These are phyloP conservation scores for Ceratina japonica DNA, from an alignment of 1,140 invertebrate species.

Conservation along the genomic window DNA sequence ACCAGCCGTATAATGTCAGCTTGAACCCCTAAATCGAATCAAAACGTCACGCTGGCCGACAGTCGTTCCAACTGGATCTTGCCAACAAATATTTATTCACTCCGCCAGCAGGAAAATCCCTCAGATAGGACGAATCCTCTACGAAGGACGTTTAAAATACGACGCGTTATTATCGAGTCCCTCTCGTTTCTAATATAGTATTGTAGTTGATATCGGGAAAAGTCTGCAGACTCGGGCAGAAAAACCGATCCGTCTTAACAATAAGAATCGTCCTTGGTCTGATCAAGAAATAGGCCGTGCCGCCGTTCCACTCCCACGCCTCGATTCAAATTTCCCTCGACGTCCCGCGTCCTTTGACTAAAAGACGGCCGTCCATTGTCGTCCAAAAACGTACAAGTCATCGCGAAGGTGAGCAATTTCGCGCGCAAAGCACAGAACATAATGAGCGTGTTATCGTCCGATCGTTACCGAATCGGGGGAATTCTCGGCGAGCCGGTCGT, in stretches of 20 bases:
- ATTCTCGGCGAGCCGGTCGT: slow-evolving; percentile 28
- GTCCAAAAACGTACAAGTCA: not conserved
- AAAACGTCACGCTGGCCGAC: slow-evolving; percentile 54
- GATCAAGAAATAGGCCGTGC: not conserved
- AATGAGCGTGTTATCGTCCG: not conserved
- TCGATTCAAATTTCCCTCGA: not conserved
- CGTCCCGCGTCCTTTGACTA: not conserved
- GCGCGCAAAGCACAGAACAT: not conserved
- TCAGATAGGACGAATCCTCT: no score
- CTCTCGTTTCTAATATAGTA: no score
- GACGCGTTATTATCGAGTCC: no score
- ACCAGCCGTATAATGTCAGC: slow-evolving; percentile 47
- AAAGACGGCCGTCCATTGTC: not conserved
- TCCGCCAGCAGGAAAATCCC: not conserved
- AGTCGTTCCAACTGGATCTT: slow-evolving; percentile 14
- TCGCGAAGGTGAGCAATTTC: not conserved
- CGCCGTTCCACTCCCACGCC: not conserved
- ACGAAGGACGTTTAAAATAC: no score
- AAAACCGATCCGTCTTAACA: not conserved
- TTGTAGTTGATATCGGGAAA: not conserved
- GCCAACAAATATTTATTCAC: slow-evolving; percentile 49
- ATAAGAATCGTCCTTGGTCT: not conserved
- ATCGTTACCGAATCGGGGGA: slow-evolving; percentile 11
- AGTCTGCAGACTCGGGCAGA: not conserved
- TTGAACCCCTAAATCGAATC: slow-evolving; percentile 57